A percentile compares a stretch with the other conserved stretches of the same genome.
phyloP scores from a whole-genome alignment of 2,797 vertebrate genomes.

The Aratinga solstitialis region DNA sequence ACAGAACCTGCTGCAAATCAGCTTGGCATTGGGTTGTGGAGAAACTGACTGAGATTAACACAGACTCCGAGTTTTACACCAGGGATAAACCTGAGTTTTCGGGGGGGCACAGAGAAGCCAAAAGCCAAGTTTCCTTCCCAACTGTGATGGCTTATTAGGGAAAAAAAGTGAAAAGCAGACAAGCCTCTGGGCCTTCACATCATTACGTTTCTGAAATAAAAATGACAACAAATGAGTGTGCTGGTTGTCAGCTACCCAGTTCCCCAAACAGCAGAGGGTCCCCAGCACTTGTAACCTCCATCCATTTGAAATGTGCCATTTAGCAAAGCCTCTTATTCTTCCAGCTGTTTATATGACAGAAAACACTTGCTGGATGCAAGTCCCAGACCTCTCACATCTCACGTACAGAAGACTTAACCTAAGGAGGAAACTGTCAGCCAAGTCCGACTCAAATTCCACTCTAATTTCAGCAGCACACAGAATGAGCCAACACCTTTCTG shows the following conservation, averaged over 20 bases:
- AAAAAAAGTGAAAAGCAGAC: not conserved
- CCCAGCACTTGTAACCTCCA: not conserved
- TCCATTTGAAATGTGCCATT: not conserved
- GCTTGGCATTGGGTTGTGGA: rapidly evolving
- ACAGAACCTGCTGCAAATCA: not conserved
- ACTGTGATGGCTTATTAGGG: not conserved
- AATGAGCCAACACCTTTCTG: slow-evolving; percentile 25
- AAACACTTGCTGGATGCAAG: not conserved
- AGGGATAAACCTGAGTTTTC: not conserved
- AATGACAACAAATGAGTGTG: not conserved
- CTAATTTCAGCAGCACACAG: not conserved
- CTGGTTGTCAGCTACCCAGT: not conserved
- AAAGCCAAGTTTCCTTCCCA: not conserved
- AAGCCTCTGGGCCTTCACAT: not conserved
- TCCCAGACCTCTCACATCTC: slow-evolving; percentile 35
- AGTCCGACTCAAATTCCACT: not conserved
- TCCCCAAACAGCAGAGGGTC: not conserved
- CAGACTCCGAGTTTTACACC: not conserved
- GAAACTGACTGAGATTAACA: not conserved
- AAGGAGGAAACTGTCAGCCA: slow-evolving; percentile 6
- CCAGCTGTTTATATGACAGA: slow-evolving; percentile 20
- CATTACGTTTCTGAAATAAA: not conserved
- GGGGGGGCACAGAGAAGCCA: rapidly evolving
- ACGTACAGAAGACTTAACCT: not conserved
- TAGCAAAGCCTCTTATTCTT: slow-evolving; percentile 13